Percentiles rank a stretch among this genome's conserved stretches.
These are phyloP conservation scores for Heliconius nattereri DNA, from an alignment of 1,140 invertebrate genomes.

Conservation along the genomic window DNA sequence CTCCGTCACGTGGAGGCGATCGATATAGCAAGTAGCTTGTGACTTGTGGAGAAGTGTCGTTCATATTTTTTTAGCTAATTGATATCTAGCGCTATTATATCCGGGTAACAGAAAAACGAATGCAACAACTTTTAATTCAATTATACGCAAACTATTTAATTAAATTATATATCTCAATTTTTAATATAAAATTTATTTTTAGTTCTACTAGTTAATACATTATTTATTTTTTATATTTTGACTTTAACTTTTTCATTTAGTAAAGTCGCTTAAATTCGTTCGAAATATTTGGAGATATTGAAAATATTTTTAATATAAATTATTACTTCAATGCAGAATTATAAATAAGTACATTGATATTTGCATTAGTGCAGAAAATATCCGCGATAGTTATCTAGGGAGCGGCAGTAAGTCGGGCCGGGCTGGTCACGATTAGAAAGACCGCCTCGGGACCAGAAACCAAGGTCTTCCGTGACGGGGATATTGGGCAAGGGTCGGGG, in stretches of 20 bases:
- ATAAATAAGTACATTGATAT: slow-evolving; percentile 23
- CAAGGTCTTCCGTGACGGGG: slow-evolving; percentile 64
- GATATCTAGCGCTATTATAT: not conserved
- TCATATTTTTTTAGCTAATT: not conserved
- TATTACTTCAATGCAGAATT: not conserved
- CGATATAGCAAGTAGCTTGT: not conserved
- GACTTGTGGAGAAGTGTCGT: not conserved
- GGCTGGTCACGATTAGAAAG: slow-evolving; percentile 51
- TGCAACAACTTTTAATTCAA: not conserved
- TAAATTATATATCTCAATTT: too few relatives aligned
- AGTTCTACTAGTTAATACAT: too few relatives aligned
- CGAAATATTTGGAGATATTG: not conserved
- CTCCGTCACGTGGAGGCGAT: slow-evolving; percentile 15
- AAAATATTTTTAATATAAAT: not conserved
- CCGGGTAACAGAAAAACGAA: not conserved
- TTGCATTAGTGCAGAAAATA: slow-evolving; percentile 30
- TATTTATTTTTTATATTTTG: too few relatives aligned
- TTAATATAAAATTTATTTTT: too few relatives aligned
- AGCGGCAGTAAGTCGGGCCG: slow-evolving; percentile 45
- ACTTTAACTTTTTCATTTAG: too few relatives aligned
- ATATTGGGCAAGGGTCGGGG: slow-evolving; percentile 58
- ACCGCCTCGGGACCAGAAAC: slow-evolving; percentile 45
- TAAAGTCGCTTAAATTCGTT: too few relatives aligned
- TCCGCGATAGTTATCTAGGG: slow-evolving; percentile 56
- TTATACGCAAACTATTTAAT: not conserved